Evolutionary conservation across 2,888 invertebrate species (phyloP).

Genomic region (Tiliacea aurago): DNA sequence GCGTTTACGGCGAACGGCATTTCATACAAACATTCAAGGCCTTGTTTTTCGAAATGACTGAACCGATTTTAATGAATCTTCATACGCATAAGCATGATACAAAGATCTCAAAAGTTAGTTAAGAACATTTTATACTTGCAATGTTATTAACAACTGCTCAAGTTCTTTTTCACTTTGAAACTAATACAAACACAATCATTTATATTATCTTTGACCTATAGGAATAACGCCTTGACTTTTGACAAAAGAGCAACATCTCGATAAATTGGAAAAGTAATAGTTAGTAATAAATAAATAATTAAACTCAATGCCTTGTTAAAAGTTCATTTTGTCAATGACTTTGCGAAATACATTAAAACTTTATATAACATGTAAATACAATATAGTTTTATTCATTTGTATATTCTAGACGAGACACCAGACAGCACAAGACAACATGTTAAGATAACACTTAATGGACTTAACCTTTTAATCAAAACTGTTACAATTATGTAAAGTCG

Average conservation of each 20-base stretch:
- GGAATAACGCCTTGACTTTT: constrained; percentile 46
- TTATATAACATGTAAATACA: constrained; percentile 6
- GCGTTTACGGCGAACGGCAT: too few species aligned
- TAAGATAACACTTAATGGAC: not conserved
- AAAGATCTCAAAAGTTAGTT: too few species aligned
- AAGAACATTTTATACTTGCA: too few species aligned
- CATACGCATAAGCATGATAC: too few species aligned
- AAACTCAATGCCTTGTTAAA: constrained; percentile 37
- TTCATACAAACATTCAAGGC: too few species aligned
- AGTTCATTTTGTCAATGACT: constrained; percentile 25
- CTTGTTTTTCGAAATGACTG: too few species aligned
- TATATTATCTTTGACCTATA: constrained; percentile 24
- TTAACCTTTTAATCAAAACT: too few species aligned
- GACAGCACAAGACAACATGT: not conserved
- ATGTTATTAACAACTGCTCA: not conserved
- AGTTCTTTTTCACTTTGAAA: constrained; percentile 1
- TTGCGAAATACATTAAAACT: constrained; percentile 17
- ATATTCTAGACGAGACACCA: not conserved
- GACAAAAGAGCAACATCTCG: constrained; percentile 28
- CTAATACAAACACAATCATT: not conserved
- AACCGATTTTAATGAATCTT: too few species aligned
- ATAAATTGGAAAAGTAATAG: constrained; percentile 36
- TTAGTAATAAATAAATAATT: constrained; percentile 33
- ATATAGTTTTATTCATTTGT: not conserved
- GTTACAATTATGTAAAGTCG: not conserved